Evolutionary conservation across 2,888 invertebrate species (phyloP).

Genomic region (Zaprionus obscuricornis): DNA sequence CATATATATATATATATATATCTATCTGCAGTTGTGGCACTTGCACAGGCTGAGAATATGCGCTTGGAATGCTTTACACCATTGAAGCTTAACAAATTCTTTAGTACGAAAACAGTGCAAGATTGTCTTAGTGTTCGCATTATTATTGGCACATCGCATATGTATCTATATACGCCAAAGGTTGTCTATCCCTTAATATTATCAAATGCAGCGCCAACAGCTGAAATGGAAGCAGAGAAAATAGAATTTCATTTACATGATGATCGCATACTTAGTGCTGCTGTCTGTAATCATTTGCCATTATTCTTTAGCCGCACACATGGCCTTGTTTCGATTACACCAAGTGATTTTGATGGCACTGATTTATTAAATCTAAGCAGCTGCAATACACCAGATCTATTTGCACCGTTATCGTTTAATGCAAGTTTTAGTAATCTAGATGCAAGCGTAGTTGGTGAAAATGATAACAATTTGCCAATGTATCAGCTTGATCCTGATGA

Average conservation of each 20-base stretch:
- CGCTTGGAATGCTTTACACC: slow-evolving; percentile 76
- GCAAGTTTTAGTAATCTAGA: slow-evolving; percentile 52
- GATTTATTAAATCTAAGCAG: slow-evolving; percentile 79
- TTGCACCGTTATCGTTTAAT: slow-evolving; percentile 54
- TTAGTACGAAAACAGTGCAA: slow-evolving; percentile 72
- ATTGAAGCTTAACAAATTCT: slow-evolving; percentile 80
- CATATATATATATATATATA: not conserved
- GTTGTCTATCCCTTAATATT: slow-evolving; percentile 80
- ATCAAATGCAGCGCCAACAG: slow-evolving; percentile 59
- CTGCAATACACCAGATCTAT: slow-evolving; percentile 71
- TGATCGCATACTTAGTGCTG: slow-evolving; percentile 89
- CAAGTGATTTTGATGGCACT: slow-evolving; percentile 84
- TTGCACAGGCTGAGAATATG: slow-evolving; percentile 64
- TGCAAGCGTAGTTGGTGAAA: slow-evolving; percentile 76
- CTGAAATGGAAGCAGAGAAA: slow-evolving; percentile 81
- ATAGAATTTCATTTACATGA: slow-evolving; percentile 84
- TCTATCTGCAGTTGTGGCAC: slow-evolving; percentile 62
- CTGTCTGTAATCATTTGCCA: slow-evolving; percentile 87
- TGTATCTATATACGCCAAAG: slow-evolving; percentile 81
- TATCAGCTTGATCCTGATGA: slow-evolving; percentile 89
- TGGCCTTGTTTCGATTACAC: slow-evolving; percentile 88
- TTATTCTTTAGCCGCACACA: slow-evolving; percentile 89
- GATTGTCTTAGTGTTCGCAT: slow-evolving; percentile 81
- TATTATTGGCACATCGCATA: slow-evolving; percentile 78
- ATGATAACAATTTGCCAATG: slow-evolving; percentile 86